phyloP scores from a whole-genome alignment of 2,113 vertebrate genomes.

The Mionectes macconnelli region DNA sequence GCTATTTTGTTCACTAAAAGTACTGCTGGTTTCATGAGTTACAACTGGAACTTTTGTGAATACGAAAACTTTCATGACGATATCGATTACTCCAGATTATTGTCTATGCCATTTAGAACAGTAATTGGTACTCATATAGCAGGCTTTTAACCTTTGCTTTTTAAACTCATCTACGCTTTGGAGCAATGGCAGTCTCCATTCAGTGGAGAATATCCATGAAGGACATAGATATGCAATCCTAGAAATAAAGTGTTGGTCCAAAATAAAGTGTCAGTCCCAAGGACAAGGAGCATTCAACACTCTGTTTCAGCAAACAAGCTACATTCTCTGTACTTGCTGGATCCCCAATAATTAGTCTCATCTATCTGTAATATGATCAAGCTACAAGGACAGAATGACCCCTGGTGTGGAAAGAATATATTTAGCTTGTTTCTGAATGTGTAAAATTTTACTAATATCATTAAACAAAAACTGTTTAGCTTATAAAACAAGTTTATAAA shows the following conservation, averaged over 20 bases:
- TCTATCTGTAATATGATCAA: constrained; percentile 14
- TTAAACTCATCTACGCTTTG: constrained; percentile 20
- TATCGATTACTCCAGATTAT: constrained; percentile 61
- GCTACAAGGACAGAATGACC: constrained; percentile 1
- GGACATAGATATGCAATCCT: constrained; percentile 28
- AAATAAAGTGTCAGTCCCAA: constrained; percentile 26
- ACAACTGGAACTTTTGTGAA: constrained; percentile 30
- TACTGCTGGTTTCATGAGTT: constrained; percentile 38
- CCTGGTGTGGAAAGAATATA: neutral
- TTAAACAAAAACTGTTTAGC: neutral
- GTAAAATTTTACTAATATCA: neutral
- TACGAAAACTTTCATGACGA: constrained; percentile 36
- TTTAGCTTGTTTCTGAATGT: constrained; percentile 41
- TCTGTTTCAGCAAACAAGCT: constrained; percentile 56
- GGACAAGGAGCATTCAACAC: constrained; percentile 27
- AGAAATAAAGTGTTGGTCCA: constrained; percentile 51
- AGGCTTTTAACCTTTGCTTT: constrained; percentile 62
- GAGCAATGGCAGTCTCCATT: neutral
- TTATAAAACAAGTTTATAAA: neutral
- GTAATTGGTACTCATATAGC: neutral
- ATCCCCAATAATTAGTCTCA: constrained; percentile 60
- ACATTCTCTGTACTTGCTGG: constrained; percentile 46
- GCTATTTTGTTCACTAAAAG: constrained; percentile 45
- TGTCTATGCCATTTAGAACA: constrained; percentile 57
- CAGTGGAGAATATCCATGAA: constrained; percentile 40